phyloP scores from a whole-genome alignment of 1,140 invertebrate genomes.

The Monochamus saltuarius region DNA sequence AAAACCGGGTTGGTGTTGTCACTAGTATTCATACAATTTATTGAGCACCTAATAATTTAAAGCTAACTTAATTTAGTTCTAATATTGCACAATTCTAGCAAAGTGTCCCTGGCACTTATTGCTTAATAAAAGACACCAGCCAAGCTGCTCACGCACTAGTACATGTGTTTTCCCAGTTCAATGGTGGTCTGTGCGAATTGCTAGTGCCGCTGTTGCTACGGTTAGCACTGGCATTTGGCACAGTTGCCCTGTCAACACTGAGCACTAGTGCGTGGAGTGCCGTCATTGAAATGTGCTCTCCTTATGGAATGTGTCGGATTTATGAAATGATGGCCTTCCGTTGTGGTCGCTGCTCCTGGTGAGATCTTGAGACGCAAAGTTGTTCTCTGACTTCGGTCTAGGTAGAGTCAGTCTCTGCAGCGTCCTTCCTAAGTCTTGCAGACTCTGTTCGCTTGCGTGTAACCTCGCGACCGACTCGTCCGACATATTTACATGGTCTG shows the following conservation, averaged over 20 bases:
- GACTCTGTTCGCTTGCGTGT: constrained; percentile 62
- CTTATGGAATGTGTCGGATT: constrained; percentile 74
- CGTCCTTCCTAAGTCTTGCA: constrained; percentile 67
- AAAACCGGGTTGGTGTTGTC: constrained; percentile 25
- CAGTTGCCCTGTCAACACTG: constrained; percentile 36
- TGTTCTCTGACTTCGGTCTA: constrained; percentile 80
- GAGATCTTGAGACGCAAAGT: constrained; percentile 66
- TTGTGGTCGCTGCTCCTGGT: constrained; percentile 51
- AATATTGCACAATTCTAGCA: constrained; percentile 27
- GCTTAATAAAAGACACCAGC: constrained; percentile 20
- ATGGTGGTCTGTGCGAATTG: constrained; percentile 31
- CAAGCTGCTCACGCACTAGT: constrained; percentile 17
- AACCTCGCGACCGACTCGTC: constrained; percentile 70
- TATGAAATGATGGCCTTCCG: constrained; percentile 70
- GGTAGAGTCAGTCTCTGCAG: constrained; percentile 63
- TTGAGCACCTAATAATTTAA: constrained; percentile 24
- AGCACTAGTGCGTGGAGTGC: constrained; percentile 69
- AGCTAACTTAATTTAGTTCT: constrained; percentile 19
- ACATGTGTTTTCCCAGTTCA: constrained; percentile 19
- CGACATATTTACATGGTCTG: constrained; percentile 76
- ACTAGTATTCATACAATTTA: constrained; percentile 20
- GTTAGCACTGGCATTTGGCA: constrained; percentile 36
- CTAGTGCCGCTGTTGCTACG: constrained; percentile 29
- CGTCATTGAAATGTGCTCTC: constrained; percentile 72
- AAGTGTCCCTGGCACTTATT: constrained; percentile 24